Evolutionary conservation across 2,797 vertebrate genomes (phyloP), one percentile per base, ranked within the genome.

Genomic region (Lagorchestes hirsutus): DNA sequence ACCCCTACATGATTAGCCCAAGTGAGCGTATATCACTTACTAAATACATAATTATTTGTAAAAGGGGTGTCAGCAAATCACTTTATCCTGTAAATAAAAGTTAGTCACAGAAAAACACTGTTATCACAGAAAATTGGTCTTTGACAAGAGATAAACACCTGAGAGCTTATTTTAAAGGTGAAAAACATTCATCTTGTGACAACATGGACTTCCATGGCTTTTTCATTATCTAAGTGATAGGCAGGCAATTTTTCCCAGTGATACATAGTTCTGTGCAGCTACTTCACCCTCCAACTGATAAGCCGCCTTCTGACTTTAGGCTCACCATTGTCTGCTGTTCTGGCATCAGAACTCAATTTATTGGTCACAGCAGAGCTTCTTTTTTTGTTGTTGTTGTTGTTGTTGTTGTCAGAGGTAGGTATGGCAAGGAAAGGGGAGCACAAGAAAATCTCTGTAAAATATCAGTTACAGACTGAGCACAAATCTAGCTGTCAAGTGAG

Each of bases 91-190:
- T 3, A 2, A n/a, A 3, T 5, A 56, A 50, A 87, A 92, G 27
- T 56, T 91, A 92, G 31, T n/a, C 24, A 58, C 54, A 92, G 90
- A 90, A 93, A 96, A 93, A 91, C 58, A 56, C 74, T 95, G 18
- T 28, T 93, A 55, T 91, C 93, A 95, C 34, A 92, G 67, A 93
- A 93, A 95, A 93, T 46, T 91, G 93, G 90, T 74, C 62, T 96
- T 58, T 94, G 58, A 94, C 94, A 95, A 92, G 46, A 95, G 93
- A 93, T 93, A 55, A 93, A 94, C 52, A 55, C 74, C 18, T 52
- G 34, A 55, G 12, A 92, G 59, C 52, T 91, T 93, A 90, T 96
- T 96, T 95, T 92, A 10, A 94, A 96, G 97, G 91, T 40, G 92
- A 40, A 91, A 56, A 90, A 50, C 93, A 59, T 59, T 93, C 27